These are phyloP conservation scores for Pachyseris speciosa DNA, from an alignment of 64 coral and sea anemone species.

Conservation along the genomic window DNA sequence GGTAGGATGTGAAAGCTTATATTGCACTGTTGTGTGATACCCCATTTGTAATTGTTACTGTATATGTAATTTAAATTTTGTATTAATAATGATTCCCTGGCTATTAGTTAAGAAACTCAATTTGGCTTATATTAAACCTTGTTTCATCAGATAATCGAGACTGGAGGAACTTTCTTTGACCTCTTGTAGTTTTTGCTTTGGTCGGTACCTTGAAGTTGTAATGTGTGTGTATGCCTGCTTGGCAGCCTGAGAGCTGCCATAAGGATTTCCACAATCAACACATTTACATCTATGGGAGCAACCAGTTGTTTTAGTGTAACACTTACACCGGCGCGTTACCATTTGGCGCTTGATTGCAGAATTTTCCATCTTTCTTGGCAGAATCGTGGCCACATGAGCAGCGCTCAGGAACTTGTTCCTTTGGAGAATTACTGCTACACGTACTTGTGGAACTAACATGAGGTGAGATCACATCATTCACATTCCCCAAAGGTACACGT, in stretches of 20 bases:
- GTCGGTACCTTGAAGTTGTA: slow-evolving; percentile 14
- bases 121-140: no score
- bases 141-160: background rate
- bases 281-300: slow-evolving; percentile 43
- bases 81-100: no score
- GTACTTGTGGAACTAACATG: background rate
- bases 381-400: slow-evolving; percentile 19
- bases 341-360: slow-evolving; percentile 31
- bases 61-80: no score
- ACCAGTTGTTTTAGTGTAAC: background rate
- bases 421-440: no score
- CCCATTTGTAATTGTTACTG: no score
- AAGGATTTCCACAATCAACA: slow-evolving; percentile 51
- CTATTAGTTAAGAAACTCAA: no score
- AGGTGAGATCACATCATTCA: background rate
- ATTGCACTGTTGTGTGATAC: no score
- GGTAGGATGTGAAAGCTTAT: no score
- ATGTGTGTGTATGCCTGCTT: slow-evolving; percentile 33
- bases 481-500: no score
- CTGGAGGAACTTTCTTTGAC: slow-evolving; percentile 9
- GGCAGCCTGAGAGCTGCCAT: slow-evolving; percentile 12
- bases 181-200: slow-evolving; percentile 50
- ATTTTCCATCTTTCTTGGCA: slow-evolving; percentile 46
- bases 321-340: slow-evolving; percentile 42
- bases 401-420: background rate